phyloP scores from a whole-genome alignment of 1,140 invertebrate genomes.

The Scaptodrosophila lebanonensis region DNA sequence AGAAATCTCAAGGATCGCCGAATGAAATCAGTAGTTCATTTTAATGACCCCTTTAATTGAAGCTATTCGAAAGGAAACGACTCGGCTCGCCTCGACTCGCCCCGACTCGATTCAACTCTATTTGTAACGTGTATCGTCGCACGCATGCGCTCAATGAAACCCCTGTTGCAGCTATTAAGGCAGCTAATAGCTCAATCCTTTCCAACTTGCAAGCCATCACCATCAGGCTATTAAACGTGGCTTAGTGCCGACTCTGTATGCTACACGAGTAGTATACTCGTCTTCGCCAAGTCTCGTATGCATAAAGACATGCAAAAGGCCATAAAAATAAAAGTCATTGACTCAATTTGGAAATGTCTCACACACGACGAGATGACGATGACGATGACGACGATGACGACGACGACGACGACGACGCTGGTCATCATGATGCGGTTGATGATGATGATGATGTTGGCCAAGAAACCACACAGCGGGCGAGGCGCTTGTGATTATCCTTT shows the following conservation, averaged over 20 bases:
- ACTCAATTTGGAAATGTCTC: conserved; percentile 74
- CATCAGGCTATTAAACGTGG: conserved; percentile 20
- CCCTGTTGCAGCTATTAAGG: conserved; percentile 7
- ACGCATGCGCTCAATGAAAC: background rate
- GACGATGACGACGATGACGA: conserved; percentile 9
- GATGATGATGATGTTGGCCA: background rate
- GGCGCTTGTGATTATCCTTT: conserved; percentile 74
- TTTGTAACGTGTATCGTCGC: background rate
- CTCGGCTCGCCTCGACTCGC: too few species aligned
- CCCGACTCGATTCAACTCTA: too few species aligned
- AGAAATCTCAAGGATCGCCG: too few species aligned
- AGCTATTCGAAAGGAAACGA: too few species aligned
- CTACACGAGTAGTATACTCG: too few species aligned
- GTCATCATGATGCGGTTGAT: conserved; percentile 15
- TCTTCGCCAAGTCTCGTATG: too few species aligned
- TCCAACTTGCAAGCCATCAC: background rate
- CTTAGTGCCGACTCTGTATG: conserved; percentile 25
- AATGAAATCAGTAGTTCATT: background rate
- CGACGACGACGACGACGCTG: background rate
- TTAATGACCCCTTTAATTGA: too few species aligned
- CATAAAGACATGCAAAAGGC: conserved; percentile 12
- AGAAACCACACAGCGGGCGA: conserved; percentile 7
- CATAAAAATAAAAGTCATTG: conserved; percentile 74
- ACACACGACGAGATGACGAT: conserved; percentile 46
- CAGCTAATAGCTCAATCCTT: conserved; percentile 61